Evolutionary conservation across 35 echinoderm and acorn worm genomes (phyloP).

Genomic region (Ophioderma brevispina): DNA sequence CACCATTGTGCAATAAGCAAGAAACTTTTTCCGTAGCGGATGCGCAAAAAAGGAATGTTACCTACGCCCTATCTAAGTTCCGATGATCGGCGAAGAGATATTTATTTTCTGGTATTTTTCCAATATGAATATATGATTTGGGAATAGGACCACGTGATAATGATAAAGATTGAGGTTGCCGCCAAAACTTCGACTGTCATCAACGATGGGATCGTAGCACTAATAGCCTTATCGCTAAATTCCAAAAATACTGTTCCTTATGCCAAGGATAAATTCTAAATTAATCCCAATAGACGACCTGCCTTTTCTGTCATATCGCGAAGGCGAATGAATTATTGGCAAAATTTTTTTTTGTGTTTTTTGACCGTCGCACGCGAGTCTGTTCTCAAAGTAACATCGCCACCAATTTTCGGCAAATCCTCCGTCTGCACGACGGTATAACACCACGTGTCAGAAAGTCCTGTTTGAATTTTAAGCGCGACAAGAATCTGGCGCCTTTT

Average conservation of each 20-base stretch:
- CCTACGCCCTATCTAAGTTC: slow-evolving; percentile 25
- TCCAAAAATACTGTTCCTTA: slow-evolving; percentile 71
- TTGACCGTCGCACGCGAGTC: neutral
- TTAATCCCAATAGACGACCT: slow-evolving; percentile 65
- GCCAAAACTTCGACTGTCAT: slow-evolving; percentile 80
- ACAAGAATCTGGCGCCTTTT: neutral
- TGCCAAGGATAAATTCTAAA: slow-evolving; percentile 56
- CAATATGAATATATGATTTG: slow-evolving; percentile 8
- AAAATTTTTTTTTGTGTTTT: too few relatives aligned
- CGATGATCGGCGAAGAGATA: neutral
- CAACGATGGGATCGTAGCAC: slow-evolving; percentile 61
- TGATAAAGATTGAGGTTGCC: slow-evolving; percentile 75
- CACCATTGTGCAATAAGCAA: slow-evolving; percentile 86
- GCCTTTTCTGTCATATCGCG: slow-evolving; percentile 44
- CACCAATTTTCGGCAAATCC: neutral
- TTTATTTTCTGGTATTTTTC: neutral
- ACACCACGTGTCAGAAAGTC: neutral
- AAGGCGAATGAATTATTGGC: slow-evolving; percentile 90
- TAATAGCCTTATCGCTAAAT: slow-evolving; percentile 55
- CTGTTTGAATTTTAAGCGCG: neutral
- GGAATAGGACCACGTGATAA: slow-evolving; percentile 81
- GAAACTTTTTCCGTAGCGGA: slow-evolving; percentile 44
- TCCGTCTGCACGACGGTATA: neutral
- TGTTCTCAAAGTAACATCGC: slow-evolving; percentile 14
- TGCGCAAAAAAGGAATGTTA: slow-evolving; percentile 37